Conservation (phyloP, 2,113 vertebrate species). For the Saguinus midas region DNA sequence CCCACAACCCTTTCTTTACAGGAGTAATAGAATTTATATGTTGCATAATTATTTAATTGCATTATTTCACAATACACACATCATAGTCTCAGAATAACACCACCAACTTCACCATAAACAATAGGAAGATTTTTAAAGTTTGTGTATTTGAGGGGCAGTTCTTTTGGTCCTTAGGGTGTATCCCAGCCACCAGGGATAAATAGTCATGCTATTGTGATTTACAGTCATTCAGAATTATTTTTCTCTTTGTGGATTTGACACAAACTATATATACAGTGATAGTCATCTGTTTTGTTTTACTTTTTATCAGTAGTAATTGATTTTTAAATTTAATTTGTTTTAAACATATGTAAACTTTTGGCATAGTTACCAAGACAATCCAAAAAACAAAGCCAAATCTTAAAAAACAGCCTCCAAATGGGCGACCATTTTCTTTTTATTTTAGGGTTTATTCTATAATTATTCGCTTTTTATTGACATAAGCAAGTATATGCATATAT, state of each 20-base stretch:
- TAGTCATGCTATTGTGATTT: not conserved
- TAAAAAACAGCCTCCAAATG: not conserved
- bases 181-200: not conserved
- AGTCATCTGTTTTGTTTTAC: constrained; percentile 33
- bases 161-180: not conserved
- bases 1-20: not conserved
- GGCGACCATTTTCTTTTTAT: constrained; percentile 41
- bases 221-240: not conserved
- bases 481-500: not conserved
- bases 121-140: not conserved
- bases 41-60: not conserved
- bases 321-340: constrained; percentile 47
- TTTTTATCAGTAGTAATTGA: constrained; percentile 11
- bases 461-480: not conserved
- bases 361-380: not conserved
- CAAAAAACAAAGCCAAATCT: not conserved
- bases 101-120: not conserved
- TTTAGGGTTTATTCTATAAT: not conserved
- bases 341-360: constrained; percentile 52
- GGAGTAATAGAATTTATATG: not conserved
- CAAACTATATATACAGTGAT: not conserved
- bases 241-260: not conserved
- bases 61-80: not conserved
- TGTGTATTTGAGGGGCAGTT: not conserved
- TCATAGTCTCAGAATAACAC: not conserved